These are phyloP conservation scores for Hydriomena furcata DNA, from an alignment of 2,888 invertebrate species.

Conservation along the genomic window DNA sequence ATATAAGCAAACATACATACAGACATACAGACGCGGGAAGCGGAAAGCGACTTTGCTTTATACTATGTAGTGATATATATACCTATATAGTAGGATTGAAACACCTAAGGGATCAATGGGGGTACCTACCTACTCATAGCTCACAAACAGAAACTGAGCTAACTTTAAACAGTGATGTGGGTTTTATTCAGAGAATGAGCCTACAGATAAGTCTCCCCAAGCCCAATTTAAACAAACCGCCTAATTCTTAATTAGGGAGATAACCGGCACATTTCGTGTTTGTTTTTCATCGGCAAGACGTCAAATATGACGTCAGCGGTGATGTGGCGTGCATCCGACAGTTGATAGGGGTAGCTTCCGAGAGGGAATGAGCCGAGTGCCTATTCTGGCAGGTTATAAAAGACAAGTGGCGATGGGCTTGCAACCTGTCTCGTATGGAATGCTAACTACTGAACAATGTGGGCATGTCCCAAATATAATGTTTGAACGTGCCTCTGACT, in stretches of 20 bases:
- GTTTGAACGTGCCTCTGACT: too few relatives aligned
- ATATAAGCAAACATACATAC: too few relatives aligned
- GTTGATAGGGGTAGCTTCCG: constrained; percentile 67
- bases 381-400: constrained; percentile 5
- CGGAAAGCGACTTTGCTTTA: too few relatives aligned
- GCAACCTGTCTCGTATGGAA: too few relatives aligned
- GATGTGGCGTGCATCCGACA: constrained; percentile 71
- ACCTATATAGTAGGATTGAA: too few relatives aligned
- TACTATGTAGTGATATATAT: too few relatives aligned
- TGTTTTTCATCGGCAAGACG: constrained; percentile 56
- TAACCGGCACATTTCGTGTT: constrained; percentile 45
- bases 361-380: constrained; percentile 4
- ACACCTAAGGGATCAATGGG: too few relatives aligned
- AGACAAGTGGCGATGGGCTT: too few relatives aligned
- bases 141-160: not conserved
- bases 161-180: not conserved
- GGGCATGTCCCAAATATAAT: too few relatives aligned
- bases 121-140: too few relatives aligned
- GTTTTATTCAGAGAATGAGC: not conserved
- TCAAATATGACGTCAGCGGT: constrained; percentile 62
- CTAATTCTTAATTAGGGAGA: constrained; percentile 30
- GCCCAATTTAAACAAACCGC: constrained; percentile 23
- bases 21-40: too few relatives aligned
- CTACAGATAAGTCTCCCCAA: constrained; percentile 5
- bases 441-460: too few relatives aligned